Base-by-base conservation (phyloP, 2,797 vertebrate species). In the Ceyx erithaca region DNA sequence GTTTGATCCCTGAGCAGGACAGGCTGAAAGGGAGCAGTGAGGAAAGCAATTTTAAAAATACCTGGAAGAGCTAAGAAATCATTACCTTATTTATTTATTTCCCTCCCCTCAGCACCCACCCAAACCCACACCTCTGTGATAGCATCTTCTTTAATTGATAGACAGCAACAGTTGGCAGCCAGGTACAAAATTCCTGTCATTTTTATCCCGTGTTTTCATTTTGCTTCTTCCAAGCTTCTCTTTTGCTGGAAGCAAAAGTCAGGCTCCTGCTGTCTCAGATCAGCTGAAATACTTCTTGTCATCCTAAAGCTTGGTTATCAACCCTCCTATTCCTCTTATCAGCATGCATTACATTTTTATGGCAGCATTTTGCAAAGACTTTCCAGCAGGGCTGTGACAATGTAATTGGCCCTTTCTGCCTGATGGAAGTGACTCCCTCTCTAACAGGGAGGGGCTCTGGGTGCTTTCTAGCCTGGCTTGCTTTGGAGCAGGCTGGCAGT, bases 211-310 rank as follows among this genome's bases (percentile, higher is more conserved):
- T 10, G 4, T 63, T 87, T 85, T 92, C 46, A 52, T 22, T 72
- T 79, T 83, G 20, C 66, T 79, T 61, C 45, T 89, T 84, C 77
- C 30, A 86, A 43, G 28, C 22, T 31, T 40, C 16, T 80, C n/a
- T 57, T 58, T 62, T 82, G 20, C 89, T 86, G 45, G 55, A 93
- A 92, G 80, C 43, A 45, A 85, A 85, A 73, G 46, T 55, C 54
- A 68, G 46, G 23, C 64, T 90, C 49, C 59, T 85, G 77, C 72
- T 93, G 48, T 81, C 67, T 87, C 45, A 66, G 40, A 82, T 92
- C 67, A 90, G 62, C 59, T 52, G 33, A 87, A 89, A 63, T 87
- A 90, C 89, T 66, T 85, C 67, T 71, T 54, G 68, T 85, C 76
- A 79, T 72, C 69, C 63, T 87, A 41, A 82, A 75, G 58, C 25